phyloP scores from a whole-genome alignment of 1,140 invertebrate genomes.

The Aphaenogaster rudis region DNA sequence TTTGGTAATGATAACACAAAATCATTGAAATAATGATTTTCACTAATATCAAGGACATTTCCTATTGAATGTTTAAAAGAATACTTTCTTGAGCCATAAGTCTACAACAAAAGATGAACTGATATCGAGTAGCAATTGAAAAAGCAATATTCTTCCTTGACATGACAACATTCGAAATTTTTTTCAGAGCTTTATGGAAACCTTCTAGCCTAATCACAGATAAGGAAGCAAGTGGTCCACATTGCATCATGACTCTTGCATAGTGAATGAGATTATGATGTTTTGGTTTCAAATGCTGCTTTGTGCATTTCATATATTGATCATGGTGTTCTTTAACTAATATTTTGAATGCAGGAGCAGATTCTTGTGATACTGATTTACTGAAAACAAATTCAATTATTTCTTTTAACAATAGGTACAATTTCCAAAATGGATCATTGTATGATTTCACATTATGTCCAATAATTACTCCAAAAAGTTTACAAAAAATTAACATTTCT shows the following conservation, averaged over 20 bases:
- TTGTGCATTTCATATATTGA: constrained; percentile 4
- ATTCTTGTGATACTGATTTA: not conserved
- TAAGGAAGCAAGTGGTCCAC: not conserved
- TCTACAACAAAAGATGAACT: not conserved
- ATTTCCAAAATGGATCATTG: constrained; percentile 10
- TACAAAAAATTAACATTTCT: not conserved
- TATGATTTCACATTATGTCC: constrained; percentile 2
- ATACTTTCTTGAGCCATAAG: constrained; percentile 9
- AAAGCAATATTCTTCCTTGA: not conserved
- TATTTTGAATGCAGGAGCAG: not conserved
- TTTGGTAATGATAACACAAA: no score
- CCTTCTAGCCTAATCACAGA: not conserved
- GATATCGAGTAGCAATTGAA: not conserved
- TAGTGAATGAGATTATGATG: constrained; percentile 19
- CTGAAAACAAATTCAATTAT: not conserved
- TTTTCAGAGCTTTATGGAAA: constrained; percentile 22
- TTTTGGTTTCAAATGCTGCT: not conserved
- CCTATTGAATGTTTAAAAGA: not conserved
- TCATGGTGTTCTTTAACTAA: constrained; percentile 9
- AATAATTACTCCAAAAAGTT: constrained; percentile 9
- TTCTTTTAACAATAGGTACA: constrained; percentile 18
- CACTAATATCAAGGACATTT: no score
- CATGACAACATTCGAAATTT: constrained; percentile 8
- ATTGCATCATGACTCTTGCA: constrained; percentile 17
- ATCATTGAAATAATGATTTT: no score